Percentiles rank a stretch among this genome's conserved stretches.
Conservation (phyloP, 2,888 invertebrate genomes). For the Belgica antarctica region DNA sequence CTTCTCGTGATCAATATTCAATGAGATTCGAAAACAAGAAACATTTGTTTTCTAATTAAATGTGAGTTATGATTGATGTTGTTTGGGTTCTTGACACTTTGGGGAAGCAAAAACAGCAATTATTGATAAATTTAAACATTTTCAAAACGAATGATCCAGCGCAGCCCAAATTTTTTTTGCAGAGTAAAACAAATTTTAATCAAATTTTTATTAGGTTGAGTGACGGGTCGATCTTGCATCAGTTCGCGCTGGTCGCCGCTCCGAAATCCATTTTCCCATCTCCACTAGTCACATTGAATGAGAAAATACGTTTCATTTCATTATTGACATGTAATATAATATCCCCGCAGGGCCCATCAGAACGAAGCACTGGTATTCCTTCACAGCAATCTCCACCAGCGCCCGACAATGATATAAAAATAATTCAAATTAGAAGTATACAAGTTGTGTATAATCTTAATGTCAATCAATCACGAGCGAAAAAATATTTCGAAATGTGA, state of each 20-base stretch:
- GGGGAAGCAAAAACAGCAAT: conserved; percentile 1
- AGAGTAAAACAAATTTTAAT: conserved; percentile 24
- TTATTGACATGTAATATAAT: conserved; percentile 44
- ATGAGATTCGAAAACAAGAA: neutral
- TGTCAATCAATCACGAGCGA: conserved; percentile 43
- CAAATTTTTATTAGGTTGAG: conserved; percentile 35
- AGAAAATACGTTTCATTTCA: conserved; percentile 36
- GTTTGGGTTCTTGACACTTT: conserved; percentile 4
- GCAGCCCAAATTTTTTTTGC: neutral
- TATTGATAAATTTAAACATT: conserved; percentile 22
- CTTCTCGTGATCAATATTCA: conserved; percentile 15
- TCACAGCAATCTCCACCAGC: neutral
- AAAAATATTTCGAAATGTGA: neutral
- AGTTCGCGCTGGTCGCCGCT: neutral
- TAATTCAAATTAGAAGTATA: conserved; percentile 33
- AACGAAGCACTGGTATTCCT: neutral
- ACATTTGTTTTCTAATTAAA: conserved; percentile 21
- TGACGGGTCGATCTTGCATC: conserved; percentile 31
- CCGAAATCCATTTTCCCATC: neutral
- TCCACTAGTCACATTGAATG: neutral
- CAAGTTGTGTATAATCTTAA: conserved; percentile 42
- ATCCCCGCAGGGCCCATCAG: conserved; percentile 36
- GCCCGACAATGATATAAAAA: conserved; percentile 14
- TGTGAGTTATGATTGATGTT: conserved; percentile 40
- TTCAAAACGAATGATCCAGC: neutral